phyloP scores from a whole-genome alignment of 2,888 invertebrate genomes.

The Seira musarum region DNA sequence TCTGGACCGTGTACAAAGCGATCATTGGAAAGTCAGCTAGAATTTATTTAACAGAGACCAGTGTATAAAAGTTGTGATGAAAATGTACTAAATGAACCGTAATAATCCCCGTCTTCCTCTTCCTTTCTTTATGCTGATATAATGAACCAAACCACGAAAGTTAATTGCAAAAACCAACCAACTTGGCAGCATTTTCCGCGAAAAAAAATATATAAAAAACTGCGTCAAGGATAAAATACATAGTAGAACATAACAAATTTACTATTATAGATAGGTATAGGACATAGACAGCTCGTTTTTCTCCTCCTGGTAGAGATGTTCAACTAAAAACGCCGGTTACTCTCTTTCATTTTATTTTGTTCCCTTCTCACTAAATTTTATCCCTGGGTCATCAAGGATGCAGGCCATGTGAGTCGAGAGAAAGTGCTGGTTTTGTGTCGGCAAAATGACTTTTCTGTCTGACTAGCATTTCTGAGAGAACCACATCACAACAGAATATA shows the following conservation, averaged over 20 bases:
- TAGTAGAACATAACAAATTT: too few relatives aligned
- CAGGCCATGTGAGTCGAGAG: background rate
- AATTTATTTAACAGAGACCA: slow-evolving; percentile 66
- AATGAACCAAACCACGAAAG: too few relatives aligned
- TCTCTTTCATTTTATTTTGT: too few relatives aligned
- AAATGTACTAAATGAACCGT: background rate
- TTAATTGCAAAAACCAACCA: too few relatives aligned
- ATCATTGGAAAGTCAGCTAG: slow-evolving; percentile 93
- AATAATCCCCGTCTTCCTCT: background rate
- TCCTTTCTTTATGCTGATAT: background rate
- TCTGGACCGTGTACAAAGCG: slow-evolving; percentile 91
- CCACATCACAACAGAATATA: too few relatives aligned
- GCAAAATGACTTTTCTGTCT: background rate
- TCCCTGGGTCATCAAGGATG: background rate
- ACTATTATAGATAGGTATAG: too few relatives aligned
- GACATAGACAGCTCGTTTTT: too few relatives aligned
- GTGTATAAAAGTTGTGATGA: background rate
- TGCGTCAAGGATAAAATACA: too few relatives aligned
- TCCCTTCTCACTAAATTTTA: background rate
- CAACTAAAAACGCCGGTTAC: background rate
- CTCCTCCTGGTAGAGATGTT: too few relatives aligned
- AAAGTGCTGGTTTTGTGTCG: background rate
- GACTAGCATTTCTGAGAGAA: too few relatives aligned
- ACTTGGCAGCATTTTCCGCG: too few relatives aligned
- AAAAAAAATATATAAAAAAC: too few relatives aligned